phyloP scores from a whole-genome alignment of 23 tunicate genomes.

The Halocynthia aurantium region DNA sequence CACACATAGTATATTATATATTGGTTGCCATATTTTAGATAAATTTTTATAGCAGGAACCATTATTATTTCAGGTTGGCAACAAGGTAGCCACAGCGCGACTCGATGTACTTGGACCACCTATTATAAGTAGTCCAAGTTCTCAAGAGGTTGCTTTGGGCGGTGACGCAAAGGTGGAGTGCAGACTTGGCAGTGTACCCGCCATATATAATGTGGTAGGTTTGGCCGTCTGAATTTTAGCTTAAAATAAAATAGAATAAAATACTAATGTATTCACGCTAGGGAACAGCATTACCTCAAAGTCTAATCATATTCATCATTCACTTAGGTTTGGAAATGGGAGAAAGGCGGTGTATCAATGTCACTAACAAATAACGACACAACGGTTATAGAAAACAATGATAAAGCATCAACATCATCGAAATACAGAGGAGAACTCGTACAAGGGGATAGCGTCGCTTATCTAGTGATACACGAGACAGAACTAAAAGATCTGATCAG shows the following conservation, averaged over 20 bases:
- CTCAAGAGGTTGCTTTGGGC: slow-evolving; percentile 39
- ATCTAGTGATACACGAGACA: slow-evolving; percentile 12
- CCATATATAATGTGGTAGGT: slow-evolving; percentile 77
- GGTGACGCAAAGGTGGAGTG: slow-evolving; percentile 32
- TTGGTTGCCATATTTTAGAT: too few species aligned
- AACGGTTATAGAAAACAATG: background rate
- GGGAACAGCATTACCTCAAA: background rate
- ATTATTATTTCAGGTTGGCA: slow-evolving; percentile 30
- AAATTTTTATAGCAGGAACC: too few species aligned
- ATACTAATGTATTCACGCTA: background rate
- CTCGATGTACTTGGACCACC: slow-evolving; percentile 76
- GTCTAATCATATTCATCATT: background rate
- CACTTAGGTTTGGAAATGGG: slow-evolving; percentile 68
- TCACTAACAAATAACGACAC: slow-evolving; percentile 42
- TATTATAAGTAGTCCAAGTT: slow-evolving; percentile 21
- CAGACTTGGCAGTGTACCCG: slow-evolving; percentile 46
- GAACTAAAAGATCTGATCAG: slow-evolving; percentile 30
- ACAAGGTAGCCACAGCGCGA: slow-evolving; percentile 21
- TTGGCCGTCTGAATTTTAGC: background rate
- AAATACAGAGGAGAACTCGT: slow-evolving; percentile 40
- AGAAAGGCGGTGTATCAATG: background rate
- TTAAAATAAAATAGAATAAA: background rate
- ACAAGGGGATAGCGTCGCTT: slow-evolving; percentile 27
- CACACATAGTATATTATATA: too few species aligned
- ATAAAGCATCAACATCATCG: background rate